Conservation (phyloP, 1,140 invertebrate species). For the Polypedilum pembai region DNA sequence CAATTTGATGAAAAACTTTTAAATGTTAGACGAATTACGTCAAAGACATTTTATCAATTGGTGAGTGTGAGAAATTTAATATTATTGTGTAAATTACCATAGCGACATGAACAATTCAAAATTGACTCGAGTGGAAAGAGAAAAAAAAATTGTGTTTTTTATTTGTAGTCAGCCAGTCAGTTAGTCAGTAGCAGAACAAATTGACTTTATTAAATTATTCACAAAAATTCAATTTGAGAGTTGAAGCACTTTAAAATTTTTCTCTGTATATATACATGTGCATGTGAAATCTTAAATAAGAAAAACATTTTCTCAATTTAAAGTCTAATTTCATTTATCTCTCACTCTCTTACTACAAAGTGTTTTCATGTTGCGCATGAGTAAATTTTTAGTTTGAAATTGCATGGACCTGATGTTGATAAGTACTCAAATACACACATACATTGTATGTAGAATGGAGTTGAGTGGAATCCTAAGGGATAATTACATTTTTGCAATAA, state of each 20-base stretch:
- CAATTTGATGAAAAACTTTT: too few species aligned
- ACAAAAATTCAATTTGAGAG: not conserved
- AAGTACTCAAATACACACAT: too few species aligned
- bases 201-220: conserved; percentile 14
- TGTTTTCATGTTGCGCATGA: too few species aligned
- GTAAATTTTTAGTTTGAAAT: too few species aligned
- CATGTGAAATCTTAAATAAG: not conserved
- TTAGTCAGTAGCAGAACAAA: not conserved
- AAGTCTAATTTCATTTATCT: not conserved
- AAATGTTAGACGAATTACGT: too few species aligned
- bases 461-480: not conserved
- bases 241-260: not conserved
- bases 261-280: not conserved
- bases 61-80: conserved; percentile 6
- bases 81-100: conserved; percentile 19
- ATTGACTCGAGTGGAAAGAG: too few species aligned
- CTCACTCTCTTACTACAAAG: not conserved
- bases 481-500: conserved; percentile 16
- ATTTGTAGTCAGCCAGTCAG: too few species aligned
- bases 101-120: not conserved
- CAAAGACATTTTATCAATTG: not conserved
- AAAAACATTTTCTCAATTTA: conserved; percentile 5
- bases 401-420: too few species aligned
- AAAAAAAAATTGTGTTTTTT: too few species aligned
- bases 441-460: too few species aligned